These are phyloP conservation scores for Enoplosus armatus DNA, from an alignment of 2,797 vertebrate species.

Conservation along the genomic window DNA sequence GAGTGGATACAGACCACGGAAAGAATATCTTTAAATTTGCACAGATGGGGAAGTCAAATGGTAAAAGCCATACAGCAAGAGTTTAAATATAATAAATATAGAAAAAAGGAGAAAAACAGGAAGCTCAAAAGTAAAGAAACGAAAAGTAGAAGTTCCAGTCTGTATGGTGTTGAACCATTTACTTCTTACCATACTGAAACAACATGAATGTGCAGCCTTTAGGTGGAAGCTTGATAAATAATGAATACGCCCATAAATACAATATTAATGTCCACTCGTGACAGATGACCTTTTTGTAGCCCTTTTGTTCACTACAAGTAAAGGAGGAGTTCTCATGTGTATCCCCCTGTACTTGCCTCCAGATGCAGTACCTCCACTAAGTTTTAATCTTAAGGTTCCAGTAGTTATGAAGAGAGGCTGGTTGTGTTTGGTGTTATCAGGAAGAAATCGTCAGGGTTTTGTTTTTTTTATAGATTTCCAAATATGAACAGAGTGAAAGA, in stretches of 20 bases:
- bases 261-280: conserved; percentile 5
- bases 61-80: conserved; percentile 11
- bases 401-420: conserved; percentile 18
- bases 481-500: conserved; percentile 18
- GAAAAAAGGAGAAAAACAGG: background rate
- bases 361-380: conserved; percentile 29
- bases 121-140: background rate
- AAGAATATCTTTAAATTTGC: conserved; percentile 31
- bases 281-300: conserved; percentile 20
- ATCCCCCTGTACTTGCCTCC: background rate
- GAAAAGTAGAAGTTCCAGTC: conserved; percentile 37
- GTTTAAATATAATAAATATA: conserved; percentile 73
- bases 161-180: conserved; percentile 3
- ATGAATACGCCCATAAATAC: conserved; percentile 44
- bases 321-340: conserved; percentile 13
- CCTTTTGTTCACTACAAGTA: conserved; percentile 51
- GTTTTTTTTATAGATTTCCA: too few relatives aligned
- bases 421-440: too few relatives aligned
- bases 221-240: conserved; percentile 41
- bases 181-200: conserved; percentile 37
- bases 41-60: conserved; percentile 31
- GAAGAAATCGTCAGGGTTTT: too few relatives aligned
- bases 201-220: conserved; percentile 22
- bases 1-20: conserved; percentile 44
- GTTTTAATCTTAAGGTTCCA: conserved; percentile 20